Conservation (phyloP, 2,888 invertebrate species). For the Eupithecia subfuscata region DNA sequence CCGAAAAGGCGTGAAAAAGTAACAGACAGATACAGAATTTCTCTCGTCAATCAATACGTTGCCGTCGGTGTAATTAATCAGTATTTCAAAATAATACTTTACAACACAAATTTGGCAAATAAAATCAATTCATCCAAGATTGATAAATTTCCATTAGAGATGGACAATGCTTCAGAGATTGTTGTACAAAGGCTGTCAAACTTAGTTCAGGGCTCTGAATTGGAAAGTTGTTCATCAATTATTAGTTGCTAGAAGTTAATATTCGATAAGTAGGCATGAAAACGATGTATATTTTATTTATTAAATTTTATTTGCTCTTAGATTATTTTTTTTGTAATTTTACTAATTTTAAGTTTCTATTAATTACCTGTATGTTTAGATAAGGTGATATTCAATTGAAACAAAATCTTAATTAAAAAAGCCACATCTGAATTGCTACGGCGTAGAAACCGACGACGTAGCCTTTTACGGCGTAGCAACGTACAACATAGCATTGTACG, state of each 20-base stretch:
- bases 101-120: constrained; percentile 17
- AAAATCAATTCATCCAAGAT: constrained; percentile 50
- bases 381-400: neutral
- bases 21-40: no score
- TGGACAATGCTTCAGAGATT: constrained; percentile 44
- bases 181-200: constrained; percentile 57
- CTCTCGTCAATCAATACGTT: no score
- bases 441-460: neutral
- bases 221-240: constrained; percentile 40
- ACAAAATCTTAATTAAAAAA: neutral
- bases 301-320: neutral
- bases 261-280: neutral
- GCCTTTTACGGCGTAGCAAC: neutral
- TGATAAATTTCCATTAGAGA: constrained; percentile 55
- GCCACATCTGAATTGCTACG: neutral
- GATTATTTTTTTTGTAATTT: no score
- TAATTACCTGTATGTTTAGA: neutral
- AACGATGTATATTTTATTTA: neutral
- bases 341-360: neutral
- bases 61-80: neutral
- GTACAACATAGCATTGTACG: neutral
- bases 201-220: constrained; percentile 49
- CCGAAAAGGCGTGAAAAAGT: no score
- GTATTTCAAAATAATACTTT: neutral
- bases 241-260: constrained; percentile 18